Conservation (phyloP, 2,888 invertebrate genomes). For the Clusia tigrina region DNA sequence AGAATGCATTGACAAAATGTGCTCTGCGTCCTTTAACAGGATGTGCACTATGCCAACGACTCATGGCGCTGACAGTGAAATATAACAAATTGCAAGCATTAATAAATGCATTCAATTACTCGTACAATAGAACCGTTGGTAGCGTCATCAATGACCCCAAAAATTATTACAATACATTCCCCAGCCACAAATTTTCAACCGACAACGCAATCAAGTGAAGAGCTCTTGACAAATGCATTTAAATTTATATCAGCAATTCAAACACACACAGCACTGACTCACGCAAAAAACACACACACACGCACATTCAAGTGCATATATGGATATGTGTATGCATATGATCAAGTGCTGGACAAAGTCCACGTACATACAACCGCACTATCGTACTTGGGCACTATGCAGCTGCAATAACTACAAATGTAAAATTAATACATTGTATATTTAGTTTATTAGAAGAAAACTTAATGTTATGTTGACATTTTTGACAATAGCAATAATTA, state of each 20-base stretch:
- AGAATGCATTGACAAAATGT: conserved; percentile 1
- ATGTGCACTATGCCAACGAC: neutral
- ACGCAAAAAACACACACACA: conserved; percentile 7
- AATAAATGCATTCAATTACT: neutral
- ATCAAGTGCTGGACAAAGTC: no score
- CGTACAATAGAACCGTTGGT: neutral
- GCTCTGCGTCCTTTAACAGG: neutral
- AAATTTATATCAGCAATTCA: conserved; percentile 39
- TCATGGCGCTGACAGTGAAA: neutral
- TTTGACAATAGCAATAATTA: conserved; percentile 20
- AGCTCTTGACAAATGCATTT: conserved; percentile 45
- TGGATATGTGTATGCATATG: neutral
- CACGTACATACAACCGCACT: no score
- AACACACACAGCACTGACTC: conserved; percentile 16
- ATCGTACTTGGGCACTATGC: no score
- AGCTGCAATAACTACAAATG: no score
- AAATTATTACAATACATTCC: conserved; percentile 55
- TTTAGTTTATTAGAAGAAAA: conserved; percentile 18
- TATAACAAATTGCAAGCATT: conserved; percentile 2
- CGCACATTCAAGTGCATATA: conserved; percentile 20
- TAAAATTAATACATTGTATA: neutral
- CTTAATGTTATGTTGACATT: conserved; percentile 20
- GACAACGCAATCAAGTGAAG: conserved; percentile 52
- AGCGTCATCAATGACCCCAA: conserved; percentile 20
- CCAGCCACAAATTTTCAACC: conserved; percentile 50